Percentiles rank a stretch among this genome's conserved stretches.
phyloP scores from a whole-genome alignment of 2,888 invertebrate genomes.

The Agrochola circellaris region DNA sequence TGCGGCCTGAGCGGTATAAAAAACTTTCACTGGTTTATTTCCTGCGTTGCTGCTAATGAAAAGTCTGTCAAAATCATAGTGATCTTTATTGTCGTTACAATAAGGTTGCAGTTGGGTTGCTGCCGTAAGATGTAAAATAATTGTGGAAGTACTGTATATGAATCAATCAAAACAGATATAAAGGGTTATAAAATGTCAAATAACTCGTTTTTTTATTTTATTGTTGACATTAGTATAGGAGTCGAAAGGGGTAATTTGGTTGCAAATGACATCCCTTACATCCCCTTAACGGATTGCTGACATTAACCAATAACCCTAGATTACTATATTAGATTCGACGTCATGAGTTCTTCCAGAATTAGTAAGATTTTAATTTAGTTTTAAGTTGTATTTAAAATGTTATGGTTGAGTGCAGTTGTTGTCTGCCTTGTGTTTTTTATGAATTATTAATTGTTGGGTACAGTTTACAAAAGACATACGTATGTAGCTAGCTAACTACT shows the following conservation, averaged over 20 bases:
- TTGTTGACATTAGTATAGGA: too few species aligned
- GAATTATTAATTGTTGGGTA: constrained; percentile 12
- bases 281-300: too few species aligned
- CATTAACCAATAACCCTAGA: too few species aligned
- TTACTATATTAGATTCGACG: too few species aligned
- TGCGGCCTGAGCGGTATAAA: too few species aligned
- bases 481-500: too few species aligned
- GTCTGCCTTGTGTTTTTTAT: neutral
- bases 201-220: too few species aligned
- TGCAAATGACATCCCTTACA: too few species aligned
- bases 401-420: neutral
- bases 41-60: neutral
- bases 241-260: too few species aligned
- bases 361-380: neutral
- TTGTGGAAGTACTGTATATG: neutral
- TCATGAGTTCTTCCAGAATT: neutral
- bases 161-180: neutral
- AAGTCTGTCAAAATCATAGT: neutral
- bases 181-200: too few species aligned
- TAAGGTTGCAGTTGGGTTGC: neutral
- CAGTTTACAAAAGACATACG: neutral
- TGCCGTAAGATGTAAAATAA: neutral
- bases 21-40: too few species aligned
- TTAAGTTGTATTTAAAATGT: neutral
- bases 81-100: neutral